phyloP scores from a whole-genome alignment of 2,888 invertebrate species.

The Gnatocerus cornutus region DNA sequence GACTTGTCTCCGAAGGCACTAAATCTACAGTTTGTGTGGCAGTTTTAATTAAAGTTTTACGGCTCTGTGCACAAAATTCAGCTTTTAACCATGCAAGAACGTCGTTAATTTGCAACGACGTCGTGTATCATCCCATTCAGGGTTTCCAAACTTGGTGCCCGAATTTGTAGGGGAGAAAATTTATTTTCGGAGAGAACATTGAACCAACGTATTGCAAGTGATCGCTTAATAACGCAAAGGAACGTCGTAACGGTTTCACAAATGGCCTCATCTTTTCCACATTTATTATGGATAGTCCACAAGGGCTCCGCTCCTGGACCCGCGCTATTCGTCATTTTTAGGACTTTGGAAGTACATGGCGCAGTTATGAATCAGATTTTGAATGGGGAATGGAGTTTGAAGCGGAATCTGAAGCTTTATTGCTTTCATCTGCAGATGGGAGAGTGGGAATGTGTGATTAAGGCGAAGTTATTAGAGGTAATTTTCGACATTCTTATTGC shows the following conservation, averaged over 20 bases:
- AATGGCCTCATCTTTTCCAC: slow-evolving; percentile 19
- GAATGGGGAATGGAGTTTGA: slow-evolving; percentile 13
- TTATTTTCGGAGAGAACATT: slow-evolving; percentile 29
- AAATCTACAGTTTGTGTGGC: slow-evolving; percentile 17
- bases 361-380: slow-evolving; percentile 10
- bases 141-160: slow-evolving; percentile 15
- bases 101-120: slow-evolving; percentile 25
- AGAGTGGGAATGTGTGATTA: slow-evolving; percentile 4
- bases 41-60: slow-evolving; percentile 31
- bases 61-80: slow-evolving; percentile 21
- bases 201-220: slow-evolving; percentile 29
- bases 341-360: background rate
- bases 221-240: slow-evolving; percentile 15
- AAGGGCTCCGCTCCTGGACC: slow-evolving; percentile 18
- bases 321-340: slow-evolving; percentile 13
- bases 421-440: background rate
- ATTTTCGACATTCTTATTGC: slow-evolving; percentile 1
- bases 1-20: slow-evolving; percentile 12
- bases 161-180: slow-evolving; percentile 19
- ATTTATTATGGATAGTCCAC: slow-evolving; percentile 17
- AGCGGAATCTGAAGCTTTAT: slow-evolving; percentile 6
- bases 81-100: slow-evolving; percentile 31
- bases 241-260: slow-evolving; percentile 5
- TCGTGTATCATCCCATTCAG: slow-evolving; percentile 28
- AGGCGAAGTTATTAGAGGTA: slow-evolving; percentile 3